Conservation (phyloP, 2,113 vertebrate genomes). For the Physeter macrocephalus region DNA sequence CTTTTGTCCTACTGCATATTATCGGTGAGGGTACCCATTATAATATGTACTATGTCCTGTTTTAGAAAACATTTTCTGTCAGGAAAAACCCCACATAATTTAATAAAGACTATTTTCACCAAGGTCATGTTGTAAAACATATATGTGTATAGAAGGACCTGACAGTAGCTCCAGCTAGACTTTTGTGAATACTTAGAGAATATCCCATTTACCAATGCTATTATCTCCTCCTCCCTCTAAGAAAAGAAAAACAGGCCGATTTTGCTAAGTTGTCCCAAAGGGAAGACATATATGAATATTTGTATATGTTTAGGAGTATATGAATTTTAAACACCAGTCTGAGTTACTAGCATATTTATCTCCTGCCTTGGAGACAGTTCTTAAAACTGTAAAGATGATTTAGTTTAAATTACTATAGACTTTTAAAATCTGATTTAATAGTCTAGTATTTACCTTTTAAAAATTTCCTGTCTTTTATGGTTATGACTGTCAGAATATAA, state of each 20-base stretch:
- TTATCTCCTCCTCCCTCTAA: background rate
- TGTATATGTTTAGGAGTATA: background rate
- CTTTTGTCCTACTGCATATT: background rate
- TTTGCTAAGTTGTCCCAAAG: background rate
- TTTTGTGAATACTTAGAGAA: background rate
- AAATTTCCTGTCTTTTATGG: background rate
- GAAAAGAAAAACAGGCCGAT: background rate
- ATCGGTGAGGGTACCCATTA: background rate
- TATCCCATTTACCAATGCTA: background rate
- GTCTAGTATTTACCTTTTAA: background rate
- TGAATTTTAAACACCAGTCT: background rate
- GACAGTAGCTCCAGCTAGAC: background rate
- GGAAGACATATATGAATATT: background rate
- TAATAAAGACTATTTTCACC: conserved; percentile 8
- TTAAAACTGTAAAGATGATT: background rate
- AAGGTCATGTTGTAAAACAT: background rate
- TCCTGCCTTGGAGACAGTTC: background rate
- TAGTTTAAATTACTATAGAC: background rate
- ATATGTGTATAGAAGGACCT: background rate
- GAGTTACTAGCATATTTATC: background rate
- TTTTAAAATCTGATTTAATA: background rate
- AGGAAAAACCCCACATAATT: background rate
- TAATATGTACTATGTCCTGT: background rate
- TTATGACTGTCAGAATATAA: background rate
- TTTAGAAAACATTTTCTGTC: conserved; percentile 4